Conservation (phyloP, 2,113 vertebrate species). For the Talpa occidentalis region DNA sequence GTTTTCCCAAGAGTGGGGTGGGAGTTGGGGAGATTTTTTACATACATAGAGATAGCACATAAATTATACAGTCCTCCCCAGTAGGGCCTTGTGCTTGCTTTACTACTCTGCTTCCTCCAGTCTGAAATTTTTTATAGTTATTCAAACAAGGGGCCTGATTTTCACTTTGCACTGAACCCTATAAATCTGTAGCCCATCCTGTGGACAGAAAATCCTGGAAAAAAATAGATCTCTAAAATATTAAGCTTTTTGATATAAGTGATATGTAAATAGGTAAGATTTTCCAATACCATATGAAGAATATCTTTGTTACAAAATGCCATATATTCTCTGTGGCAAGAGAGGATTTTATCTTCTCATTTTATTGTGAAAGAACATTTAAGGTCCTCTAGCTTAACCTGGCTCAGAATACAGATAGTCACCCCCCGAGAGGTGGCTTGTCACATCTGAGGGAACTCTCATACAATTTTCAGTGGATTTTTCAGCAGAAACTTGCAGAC, state of each 20-base stretch:
- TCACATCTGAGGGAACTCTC: no score
- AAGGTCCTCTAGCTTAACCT: neutral
- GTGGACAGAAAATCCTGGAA: neutral
- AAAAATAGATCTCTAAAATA: neutral
- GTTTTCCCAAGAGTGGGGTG: neutral
- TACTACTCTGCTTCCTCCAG: neutral
- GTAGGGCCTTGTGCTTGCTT: neutral
- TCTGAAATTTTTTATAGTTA: neutral
- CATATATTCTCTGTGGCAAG: neutral
- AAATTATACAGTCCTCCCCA: neutral
- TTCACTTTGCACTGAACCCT: neutral
- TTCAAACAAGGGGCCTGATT: slow-evolving; percentile 1
- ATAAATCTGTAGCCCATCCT: neutral
- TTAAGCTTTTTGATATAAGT: neutral
- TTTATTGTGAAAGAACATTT: neutral
- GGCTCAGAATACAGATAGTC: no score
- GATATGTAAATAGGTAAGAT: neutral
- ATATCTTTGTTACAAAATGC: neutral
- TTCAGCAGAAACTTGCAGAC: no score
- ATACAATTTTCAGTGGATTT: no score
- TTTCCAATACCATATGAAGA: neutral
- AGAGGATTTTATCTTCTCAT: neutral
- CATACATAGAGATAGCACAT: neutral
- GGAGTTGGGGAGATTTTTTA: neutral
- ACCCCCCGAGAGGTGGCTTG: neutral